Evolutionary conservation across 2,888 invertebrate genomes (phyloP).

Genomic region (Zaprionus lineosus): DNA sequence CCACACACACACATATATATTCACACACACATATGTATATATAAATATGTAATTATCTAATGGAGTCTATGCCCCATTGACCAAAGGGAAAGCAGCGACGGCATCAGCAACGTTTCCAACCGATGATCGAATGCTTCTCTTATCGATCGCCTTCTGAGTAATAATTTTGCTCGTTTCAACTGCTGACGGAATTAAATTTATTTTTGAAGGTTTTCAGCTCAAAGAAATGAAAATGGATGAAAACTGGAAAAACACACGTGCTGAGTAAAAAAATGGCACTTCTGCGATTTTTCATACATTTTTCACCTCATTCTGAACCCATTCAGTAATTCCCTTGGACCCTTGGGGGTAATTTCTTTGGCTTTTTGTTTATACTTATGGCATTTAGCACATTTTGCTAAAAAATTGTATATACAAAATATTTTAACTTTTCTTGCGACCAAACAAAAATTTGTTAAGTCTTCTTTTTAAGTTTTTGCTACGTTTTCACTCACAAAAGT

Average conservation of each 20-base stretch:
- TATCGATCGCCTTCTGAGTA: slow-evolving; percentile 35
- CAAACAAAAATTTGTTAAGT: slow-evolving; percentile 44
- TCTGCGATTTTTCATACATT: slow-evolving; percentile 11
- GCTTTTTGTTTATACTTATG: slow-evolving; percentile 39
- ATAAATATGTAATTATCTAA: not conserved
- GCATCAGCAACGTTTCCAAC: slow-evolving; percentile 7
- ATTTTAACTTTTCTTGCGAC: slow-evolving; percentile 47
- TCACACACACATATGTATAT: slow-evolving; percentile 1
- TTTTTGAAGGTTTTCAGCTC: too few relatives aligned
- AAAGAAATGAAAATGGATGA: too few relatives aligned
- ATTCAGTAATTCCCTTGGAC: slow-evolving; percentile 24
- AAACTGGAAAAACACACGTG: not conserved
- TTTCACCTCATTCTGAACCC: too few relatives aligned
- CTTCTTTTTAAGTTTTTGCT: too few relatives aligned
- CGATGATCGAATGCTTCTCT: slow-evolving; percentile 32
- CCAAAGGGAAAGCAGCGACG: not conserved
- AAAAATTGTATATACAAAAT: slow-evolving; percentile 41
- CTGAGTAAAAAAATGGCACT: slow-evolving; percentile 31
- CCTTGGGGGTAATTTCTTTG: slow-evolving; percentile 30
- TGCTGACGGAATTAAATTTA: slow-evolving; percentile 12
- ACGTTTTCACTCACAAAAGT: slow-evolving; percentile 58
- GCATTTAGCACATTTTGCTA: slow-evolving; percentile 52
- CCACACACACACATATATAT: too few relatives aligned
- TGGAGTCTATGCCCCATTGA: slow-evolving; percentile 2
- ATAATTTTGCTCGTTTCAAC: too few relatives aligned